These are phyloP conservation scores for Unio pictorum DNA, from an alignment of 2,888 invertebrate species.

Conservation along the genomic window DNA sequence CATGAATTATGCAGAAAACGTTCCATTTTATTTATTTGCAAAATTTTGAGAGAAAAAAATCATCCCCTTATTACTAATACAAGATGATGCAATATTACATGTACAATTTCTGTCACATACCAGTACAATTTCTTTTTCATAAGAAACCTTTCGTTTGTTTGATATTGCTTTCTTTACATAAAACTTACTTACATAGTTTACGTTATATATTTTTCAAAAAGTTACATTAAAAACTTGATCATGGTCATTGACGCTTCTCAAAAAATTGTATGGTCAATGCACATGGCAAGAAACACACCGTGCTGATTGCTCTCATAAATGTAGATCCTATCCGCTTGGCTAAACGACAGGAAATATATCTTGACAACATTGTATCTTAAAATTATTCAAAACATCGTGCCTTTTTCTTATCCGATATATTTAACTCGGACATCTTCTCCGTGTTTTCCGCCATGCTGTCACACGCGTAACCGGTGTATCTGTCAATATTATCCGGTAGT, in stretches of 20 bases:
- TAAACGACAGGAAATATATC: slow-evolving; percentile 48
- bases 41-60: too few relatives aligned
- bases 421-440: slow-evolving; percentile 60
- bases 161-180: not conserved
- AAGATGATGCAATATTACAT: too few relatives aligned
- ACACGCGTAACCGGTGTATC: not conserved
- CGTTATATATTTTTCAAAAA: not conserved
- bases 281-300: slow-evolving; percentile 29
- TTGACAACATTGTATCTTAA: slow-evolving; percentile 51
- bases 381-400: slow-evolving; percentile 59
- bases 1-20: too few relatives aligned
- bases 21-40: too few relatives aligned
- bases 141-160: not conserved
- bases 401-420: slow-evolving; percentile 63
- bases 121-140: too few relatives aligned
- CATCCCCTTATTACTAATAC: too few relatives aligned
- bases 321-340: slow-evolving; percentile 52
- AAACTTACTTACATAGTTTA: not conserved
- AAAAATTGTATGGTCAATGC: slow-evolving; percentile 6
- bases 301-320: slow-evolving; percentile 40
- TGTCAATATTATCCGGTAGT: too few relatives aligned
- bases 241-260: not conserved
- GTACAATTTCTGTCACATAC: too few relatives aligned
- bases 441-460: slow-evolving; percentile 68
- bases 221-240: not conserved